These are phyloP conservation scores for Potamarius usumacintae DNA, from an alignment of 2,113 vertebrate genomes.

Conservation along the genomic window DNA sequence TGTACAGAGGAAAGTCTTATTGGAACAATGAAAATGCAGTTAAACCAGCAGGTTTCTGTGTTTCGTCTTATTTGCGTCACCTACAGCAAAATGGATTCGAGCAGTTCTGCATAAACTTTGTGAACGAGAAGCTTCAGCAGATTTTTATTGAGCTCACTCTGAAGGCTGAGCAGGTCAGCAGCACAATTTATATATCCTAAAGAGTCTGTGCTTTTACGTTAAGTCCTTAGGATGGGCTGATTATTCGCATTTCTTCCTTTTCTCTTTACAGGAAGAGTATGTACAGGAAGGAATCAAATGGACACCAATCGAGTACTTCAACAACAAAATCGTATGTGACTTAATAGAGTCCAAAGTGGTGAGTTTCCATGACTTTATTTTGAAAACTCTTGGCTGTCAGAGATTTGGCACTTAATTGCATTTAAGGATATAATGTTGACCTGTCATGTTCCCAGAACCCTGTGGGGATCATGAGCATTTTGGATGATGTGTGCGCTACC, in stretches of 20 bases:
- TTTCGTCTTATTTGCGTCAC: background rate
- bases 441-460: constrained; percentile 69
- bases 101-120: constrained; percentile 84
- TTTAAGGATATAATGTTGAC: background rate
- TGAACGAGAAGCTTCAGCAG: constrained; percentile 84
- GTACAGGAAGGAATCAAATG: constrained; percentile 81
- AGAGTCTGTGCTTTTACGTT: background rate
- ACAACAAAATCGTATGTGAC: constrained; percentile 84
- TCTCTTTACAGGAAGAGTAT: constrained; percentile 75
- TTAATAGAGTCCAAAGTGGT: constrained; percentile 84
- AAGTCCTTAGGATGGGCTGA: background rate
- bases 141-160: constrained; percentile 83
- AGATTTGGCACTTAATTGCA: background rate
- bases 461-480: constrained; percentile 78
- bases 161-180: constrained; percentile 80
- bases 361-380: constrained; percentile 52
- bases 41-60: background rate
- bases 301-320: constrained; percentile 82
- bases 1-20: background rate
- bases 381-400: background rate
- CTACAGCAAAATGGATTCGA: constrained; percentile 80
- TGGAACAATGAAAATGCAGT: background rate
- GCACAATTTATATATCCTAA: background rate
- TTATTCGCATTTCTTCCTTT: background rate
- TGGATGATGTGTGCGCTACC: constrained; percentile 82